phyloP scores from a whole-genome alignment of 1,140 invertebrate genomes.

The Spodoptera litura region DNA sequence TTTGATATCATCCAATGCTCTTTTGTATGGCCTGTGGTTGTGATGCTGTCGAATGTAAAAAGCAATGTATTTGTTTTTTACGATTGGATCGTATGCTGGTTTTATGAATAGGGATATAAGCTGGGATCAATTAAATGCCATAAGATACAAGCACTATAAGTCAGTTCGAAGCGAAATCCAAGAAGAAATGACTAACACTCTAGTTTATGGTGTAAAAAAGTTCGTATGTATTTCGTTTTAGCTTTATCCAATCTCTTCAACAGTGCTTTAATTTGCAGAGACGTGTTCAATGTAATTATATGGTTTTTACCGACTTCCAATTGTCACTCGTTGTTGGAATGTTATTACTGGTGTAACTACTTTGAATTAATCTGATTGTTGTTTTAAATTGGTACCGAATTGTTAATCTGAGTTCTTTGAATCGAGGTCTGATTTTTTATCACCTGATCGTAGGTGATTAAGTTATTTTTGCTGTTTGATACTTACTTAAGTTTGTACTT shows the following conservation, averaged over 20 bases:
- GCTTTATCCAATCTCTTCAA: constrained; percentile 41
- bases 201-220: constrained; percentile 71
- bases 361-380: constrained; percentile 27
- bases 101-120: constrained; percentile 62
- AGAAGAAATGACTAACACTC: constrained; percentile 73
- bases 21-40: neutral
- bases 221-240: constrained; percentile 34
- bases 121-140: constrained; percentile 78
- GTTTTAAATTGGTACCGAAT: constrained; percentile 24
- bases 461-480: too few relatives aligned
- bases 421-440: neutral
- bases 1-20: constrained; percentile 35
- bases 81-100: constrained; percentile 21
- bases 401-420: neutral
- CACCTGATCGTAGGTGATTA: too few relatives aligned
- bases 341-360: constrained; percentile 2
- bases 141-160: constrained; percentile 76
- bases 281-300: constrained; percentile 49
- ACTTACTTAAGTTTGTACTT: too few relatives aligned
- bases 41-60: neutral
- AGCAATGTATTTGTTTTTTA: constrained; percentile 51
- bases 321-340: constrained; percentile 22
- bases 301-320: constrained; percentile 33
- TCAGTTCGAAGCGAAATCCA: constrained; percentile 74
- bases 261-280: constrained; percentile 44